These are phyloP conservation scores for Daubentonia madagascariensis DNA, from an alignment of 2,113 vertebrate genomes.

Conservation along the genomic window DNA sequence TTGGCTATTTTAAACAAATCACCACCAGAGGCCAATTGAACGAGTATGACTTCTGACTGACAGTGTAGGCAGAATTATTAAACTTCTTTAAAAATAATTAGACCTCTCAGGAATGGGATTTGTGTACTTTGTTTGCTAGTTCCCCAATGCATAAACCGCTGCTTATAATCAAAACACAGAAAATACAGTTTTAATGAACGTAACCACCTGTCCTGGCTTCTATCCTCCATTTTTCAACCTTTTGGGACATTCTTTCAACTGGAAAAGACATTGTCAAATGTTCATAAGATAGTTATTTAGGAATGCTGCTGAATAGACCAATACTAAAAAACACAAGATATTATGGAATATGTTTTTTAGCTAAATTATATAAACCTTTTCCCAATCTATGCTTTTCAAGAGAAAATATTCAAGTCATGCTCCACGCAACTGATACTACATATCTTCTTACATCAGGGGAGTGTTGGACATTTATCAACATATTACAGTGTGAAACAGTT, in stretches of 20 bases:
- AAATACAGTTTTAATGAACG: slow-evolving; percentile 51
- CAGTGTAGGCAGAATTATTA: slow-evolving; percentile 35
- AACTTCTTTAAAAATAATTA: slow-evolving; percentile 66
- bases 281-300: background rate
- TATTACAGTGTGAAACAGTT: background rate
- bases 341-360: background rate
- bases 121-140: slow-evolving; percentile 34
- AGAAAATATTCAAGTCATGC: background rate
- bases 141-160: slow-evolving; percentile 6
- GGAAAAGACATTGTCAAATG: background rate
- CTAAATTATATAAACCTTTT: background rate
- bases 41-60: slow-evolving; percentile 52
- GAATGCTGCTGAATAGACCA: background rate
- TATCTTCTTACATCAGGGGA: background rate
- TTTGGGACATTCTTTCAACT: background rate
- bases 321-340: background rate
- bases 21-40: slow-evolving; percentile 47
- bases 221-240: background rate
- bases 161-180: slow-evolving; percentile 38
- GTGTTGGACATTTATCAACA: background rate
- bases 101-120: slow-evolving; percentile 65
- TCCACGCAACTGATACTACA: background rate
- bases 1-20: slow-evolving; percentile 55
- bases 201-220: slow-evolving; percentile 8
- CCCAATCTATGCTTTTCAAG: background rate